phyloP scores from a whole-genome alignment of 2,888 invertebrate species.

The Aphidius colemani region DNA sequence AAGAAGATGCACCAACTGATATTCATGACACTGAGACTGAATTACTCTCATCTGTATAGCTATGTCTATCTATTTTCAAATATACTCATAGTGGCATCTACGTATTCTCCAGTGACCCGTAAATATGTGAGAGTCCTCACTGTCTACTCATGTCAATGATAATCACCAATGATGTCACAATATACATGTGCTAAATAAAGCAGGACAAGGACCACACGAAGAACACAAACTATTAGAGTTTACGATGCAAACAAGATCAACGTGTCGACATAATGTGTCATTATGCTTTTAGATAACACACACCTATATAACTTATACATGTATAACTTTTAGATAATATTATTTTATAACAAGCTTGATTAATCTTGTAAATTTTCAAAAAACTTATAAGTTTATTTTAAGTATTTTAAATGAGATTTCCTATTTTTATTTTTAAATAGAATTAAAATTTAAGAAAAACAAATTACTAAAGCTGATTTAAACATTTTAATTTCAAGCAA shows the following conservation, averaged over 20 bases:
- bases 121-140: slow-evolving; percentile 23
- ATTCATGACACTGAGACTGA: slow-evolving; percentile 30
- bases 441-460: too few relatives aligned
- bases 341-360: too few relatives aligned
- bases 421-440: too few relatives aligned
- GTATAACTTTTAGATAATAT: too few relatives aligned
- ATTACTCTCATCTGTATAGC: background rate
- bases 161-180: slow-evolving; percentile 24
- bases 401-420: too few relatives aligned
- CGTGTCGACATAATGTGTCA: slow-evolving; percentile 51
- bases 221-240: slow-evolving; percentile 40
- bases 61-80: too few relatives aligned
- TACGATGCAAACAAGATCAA: slow-evolving; percentile 53
- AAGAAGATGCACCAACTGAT: slow-evolving; percentile 13
- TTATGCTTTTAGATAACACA: slow-evolving; percentile 38
- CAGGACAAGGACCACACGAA: slow-evolving; percentile 22
- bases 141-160: slow-evolving; percentile 25
- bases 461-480: too few relatives aligned
- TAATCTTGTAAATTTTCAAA: too few relatives aligned
- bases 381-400: too few relatives aligned
- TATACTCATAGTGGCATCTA: background rate
- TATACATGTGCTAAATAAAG: slow-evolving; percentile 34
- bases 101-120: slow-evolving; percentile 20
- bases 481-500: too few relatives aligned
- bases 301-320: too few relatives aligned